Base-by-base conservation (phyloP, 2,797 vertebrate genomes). In the Uromys caudimaculatus region DNA sequence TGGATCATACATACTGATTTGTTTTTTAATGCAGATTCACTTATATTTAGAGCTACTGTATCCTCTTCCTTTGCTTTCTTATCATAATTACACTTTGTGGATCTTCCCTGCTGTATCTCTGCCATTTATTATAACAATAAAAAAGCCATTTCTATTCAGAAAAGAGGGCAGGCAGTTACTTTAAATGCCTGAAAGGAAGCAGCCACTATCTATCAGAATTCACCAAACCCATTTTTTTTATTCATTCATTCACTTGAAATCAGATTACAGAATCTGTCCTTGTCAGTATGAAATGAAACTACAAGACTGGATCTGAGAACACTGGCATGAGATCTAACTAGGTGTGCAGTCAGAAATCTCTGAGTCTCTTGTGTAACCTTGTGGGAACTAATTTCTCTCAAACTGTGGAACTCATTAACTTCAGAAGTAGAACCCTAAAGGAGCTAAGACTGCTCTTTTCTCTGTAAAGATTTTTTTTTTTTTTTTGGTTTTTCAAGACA, bases 231-330 rank as follows among this genome's bases (percentile, higher is more conserved):
- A 84, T 88, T 77, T 91, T 90, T 89, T 77, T 7, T 6, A 32
- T 85, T 67, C 60, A 94, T 81, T 89, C 14, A 89, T 93, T 97
- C 71, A 11, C 62, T 97, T 96, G 67, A 97, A 97, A 97, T n/a
- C 0, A 29, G 14, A 54, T 96, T 97, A 88, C 79, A 69, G 54
- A 97, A 96, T 97, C 97, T 97, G 83, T 95, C 95, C 67, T 97
- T 97, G 50, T 95, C 78, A 21, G 82, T 29, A 67, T 16, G 24
- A 97, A 97, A 90, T 79, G 60, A 98, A 96, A 89, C 47, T 50
- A 77, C 24, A 81, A 96, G 14, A 21, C 83, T 90, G 89, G 62
- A 84, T 95, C 77, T 32, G 90, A 56, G 41, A 93, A 94, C 96
- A 87, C 14, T n/a, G 95, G 90, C 64, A 97, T 97, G 24, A 64